Evolutionary conservation across 2,888 invertebrate genomes (phyloP), one percentile per base, ranked within the genome.

Genomic region (Xestia ashworthii): DNA sequence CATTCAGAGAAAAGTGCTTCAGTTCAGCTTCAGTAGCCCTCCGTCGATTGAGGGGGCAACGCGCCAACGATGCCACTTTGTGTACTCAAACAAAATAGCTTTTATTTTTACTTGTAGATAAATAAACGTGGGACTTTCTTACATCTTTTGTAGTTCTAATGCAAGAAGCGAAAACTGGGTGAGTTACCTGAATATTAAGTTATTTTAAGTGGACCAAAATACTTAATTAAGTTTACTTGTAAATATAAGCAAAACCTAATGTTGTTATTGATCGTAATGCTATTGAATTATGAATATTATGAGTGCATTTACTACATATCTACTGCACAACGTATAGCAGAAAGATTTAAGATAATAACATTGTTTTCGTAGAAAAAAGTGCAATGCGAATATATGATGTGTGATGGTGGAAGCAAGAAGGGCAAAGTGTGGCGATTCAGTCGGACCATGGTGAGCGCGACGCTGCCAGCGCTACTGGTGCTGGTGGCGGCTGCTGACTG

Each of bases 401-500:
- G 93, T 95, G 91, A 95, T 94, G 94, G 91, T 92, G 91, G 88
- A 80, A 87, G 80, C 81, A 86, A 84, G 74, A 85, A 86, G 85
- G 84, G 81, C 84, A 85, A 80, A 83, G 81, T 83, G 83, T 82
- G 89, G 88, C 90, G 88, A 84, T 83, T 80, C 80, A 81, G 88
- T 89, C 88, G 90, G 91, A 94, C 91, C 89, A 95, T 95, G 95
- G 88, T 94, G 90, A 91, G 91, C 81, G 87, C 84, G 78, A 89
- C 88, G 83, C 88, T 89, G 82, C 88, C 88, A 72, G 85, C 93
- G 85, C 85, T 94, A 58, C 87, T 91, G 68, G 85, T 91, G 86
- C 86, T 95, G 81, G 89, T 94, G 71, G 91, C 92, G 80, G 90
- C 91, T 85, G 90, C 92, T 82, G 91, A 93, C 66, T 94, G 95